Evolutionary conservation across 2,888 invertebrate genomes (phyloP).

Genomic region (Sialis lutaria): DNA sequence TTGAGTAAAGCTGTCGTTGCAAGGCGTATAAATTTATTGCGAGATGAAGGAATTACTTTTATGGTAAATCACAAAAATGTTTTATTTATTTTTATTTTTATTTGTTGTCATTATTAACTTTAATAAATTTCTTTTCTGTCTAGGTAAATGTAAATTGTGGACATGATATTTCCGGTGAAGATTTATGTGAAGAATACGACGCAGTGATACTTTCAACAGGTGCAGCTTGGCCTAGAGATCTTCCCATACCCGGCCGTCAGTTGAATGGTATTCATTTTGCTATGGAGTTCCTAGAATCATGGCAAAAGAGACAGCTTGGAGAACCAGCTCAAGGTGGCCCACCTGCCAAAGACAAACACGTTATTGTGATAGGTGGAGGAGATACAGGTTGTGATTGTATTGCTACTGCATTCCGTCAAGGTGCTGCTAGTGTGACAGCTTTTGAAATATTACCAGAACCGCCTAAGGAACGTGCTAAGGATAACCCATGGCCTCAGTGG

Average conservation of each 20-base stretch:
- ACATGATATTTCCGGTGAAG: conserved; percentile 68
- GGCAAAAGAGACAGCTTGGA: conserved; percentile 90
- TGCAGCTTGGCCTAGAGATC: conserved; percentile 92
- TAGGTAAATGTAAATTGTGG: conserved; percentile 79
- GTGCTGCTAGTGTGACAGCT: conserved; percentile 76
- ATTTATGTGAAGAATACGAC: conserved; percentile 49
- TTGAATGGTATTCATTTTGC: conserved; percentile 91
- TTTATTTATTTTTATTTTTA: neutral
- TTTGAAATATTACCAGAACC: conserved; percentile 97
- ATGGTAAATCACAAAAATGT: neutral
- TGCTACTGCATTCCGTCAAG: conserved; percentile 87
- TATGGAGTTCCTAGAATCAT: conserved; percentile 91
- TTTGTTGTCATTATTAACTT: conserved; percentile 5
- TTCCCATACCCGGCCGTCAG: conserved; percentile 65
- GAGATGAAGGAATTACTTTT: conserved; percentile 62
- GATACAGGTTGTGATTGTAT: conserved; percentile 95
- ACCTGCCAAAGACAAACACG: conserved; percentile 82
- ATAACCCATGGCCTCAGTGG: conserved; percentile 99
- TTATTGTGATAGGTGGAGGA: conserved; percentile 78
- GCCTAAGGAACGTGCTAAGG: conserved; percentile 54
- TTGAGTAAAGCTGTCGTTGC: conserved; percentile 86
- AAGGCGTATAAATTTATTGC: conserved; percentile 68
- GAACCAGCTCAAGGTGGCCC: conserved; percentile 27
- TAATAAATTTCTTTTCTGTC: conserved; percentile 36
- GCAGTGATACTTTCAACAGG: conserved; percentile 84